These are phyloP conservation scores for Chinchilla lanigera DNA, from an alignment of 2,113 vertebrate genomes.

Conservation along the genomic window DNA sequence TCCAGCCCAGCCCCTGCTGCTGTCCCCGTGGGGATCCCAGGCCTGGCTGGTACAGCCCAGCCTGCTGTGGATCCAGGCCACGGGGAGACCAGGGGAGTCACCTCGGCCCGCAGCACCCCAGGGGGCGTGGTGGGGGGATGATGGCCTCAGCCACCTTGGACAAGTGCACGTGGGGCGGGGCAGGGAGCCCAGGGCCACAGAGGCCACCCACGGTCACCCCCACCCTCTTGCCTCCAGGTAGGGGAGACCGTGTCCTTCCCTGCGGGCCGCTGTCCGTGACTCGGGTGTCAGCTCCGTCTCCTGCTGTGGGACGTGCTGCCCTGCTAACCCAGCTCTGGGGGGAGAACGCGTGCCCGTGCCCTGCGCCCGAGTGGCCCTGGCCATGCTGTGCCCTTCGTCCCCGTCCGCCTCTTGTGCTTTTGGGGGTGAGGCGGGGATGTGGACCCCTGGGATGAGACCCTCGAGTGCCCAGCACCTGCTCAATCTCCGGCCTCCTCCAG, in stretches of 20 bases:
- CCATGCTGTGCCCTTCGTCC: neutral
- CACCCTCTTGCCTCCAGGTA: neutral
- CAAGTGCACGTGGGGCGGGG: neutral
- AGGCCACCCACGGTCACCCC: slow-evolving; percentile 1
- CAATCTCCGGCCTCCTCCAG: neutral
- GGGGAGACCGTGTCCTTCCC: slow-evolving; percentile 25
- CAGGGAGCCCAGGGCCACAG: neutral
- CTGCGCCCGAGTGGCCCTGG: neutral
- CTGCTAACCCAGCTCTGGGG: neutral
- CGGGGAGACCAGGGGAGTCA: neutral
- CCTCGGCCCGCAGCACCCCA: neutral
- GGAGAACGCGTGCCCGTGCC: neutral
- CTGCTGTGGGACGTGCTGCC: too few species aligned
- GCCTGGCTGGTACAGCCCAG: slow-evolving; percentile 45
- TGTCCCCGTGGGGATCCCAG: neutral
- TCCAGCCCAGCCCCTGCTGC: neutral
- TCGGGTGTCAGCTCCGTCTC: neutral
- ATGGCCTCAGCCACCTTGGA: neutral
- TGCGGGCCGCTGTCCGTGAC: neutral
- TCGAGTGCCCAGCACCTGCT: neutral
- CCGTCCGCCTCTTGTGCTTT: neutral
- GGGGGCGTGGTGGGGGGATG: accelerated
- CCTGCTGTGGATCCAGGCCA: neutral
- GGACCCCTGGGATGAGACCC: neutral
- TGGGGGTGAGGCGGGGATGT: neutral